Conservation (phyloP, 2,888 invertebrate species). For the Ommatoiulus sabulosus region DNA sequence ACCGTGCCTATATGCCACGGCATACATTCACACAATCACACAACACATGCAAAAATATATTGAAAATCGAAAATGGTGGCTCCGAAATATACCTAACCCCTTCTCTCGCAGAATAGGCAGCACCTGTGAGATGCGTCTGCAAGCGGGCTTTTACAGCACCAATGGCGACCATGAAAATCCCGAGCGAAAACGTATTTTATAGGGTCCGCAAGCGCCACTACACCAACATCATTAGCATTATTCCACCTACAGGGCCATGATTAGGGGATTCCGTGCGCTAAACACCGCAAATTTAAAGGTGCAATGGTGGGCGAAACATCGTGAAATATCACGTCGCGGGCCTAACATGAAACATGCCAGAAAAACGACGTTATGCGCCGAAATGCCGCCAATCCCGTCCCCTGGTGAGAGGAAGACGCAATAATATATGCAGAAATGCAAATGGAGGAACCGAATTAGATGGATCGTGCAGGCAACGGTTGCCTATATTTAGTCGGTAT, state of each 20-base stretch:
- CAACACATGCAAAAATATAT: slow-evolving; percentile 34
- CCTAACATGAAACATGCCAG: neutral
- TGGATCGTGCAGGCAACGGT: neutral
- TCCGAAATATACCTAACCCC: slow-evolving; percentile 32
- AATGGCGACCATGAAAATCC: slow-evolving; percentile 47
- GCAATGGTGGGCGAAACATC: neutral
- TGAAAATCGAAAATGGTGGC: slow-evolving; percentile 41
- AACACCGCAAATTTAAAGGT: neutral
- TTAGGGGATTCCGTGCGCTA: neutral
- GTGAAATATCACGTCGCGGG: neutral
- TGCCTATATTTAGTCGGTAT: neutral
- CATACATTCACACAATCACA: neutral
- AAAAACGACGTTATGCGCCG: neutral
- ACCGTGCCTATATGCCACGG: neutral
- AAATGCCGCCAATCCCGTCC: slow-evolving; percentile 32
- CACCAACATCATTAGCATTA: neutral
- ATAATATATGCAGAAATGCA: neutral
- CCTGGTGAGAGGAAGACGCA: slow-evolving; percentile 3
- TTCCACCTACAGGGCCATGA: neutral
- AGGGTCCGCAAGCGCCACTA: neutral
- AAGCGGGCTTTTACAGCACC: neutral
- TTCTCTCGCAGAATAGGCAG: slow-evolving; percentile 26
- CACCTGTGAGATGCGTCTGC: slow-evolving; percentile 45
- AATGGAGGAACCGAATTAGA: neutral
- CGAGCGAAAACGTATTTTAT: neutral